These are phyloP conservation scores for Thelaira solivaga DNA, from an alignment of 2,888 invertebrate genomes.

Conservation along the genomic window DNA sequence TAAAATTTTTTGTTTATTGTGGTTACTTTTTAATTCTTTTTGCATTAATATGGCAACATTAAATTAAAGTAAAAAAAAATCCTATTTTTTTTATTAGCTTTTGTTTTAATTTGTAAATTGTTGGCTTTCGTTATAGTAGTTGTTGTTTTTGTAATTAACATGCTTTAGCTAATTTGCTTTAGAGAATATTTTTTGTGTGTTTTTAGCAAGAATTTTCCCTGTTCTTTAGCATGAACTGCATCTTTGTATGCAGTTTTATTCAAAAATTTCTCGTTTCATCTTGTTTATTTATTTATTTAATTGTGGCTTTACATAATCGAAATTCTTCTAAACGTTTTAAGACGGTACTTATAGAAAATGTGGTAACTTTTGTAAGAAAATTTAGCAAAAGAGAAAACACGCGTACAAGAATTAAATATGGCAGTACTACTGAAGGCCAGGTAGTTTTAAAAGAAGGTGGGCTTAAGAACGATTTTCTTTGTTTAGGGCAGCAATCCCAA, in stretches of 20 bases:
- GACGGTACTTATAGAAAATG: conserved; percentile 54
- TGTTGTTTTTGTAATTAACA: conserved; percentile 37
- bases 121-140: background rate
- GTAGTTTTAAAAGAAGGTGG: conserved; percentile 21
- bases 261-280: background rate
- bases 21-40: background rate
- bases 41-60: conserved; percentile 25
- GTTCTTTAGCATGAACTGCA: background rate
- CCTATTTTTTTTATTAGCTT: background rate
- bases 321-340: conserved; percentile 4
- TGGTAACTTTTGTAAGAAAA: conserved; percentile 62
- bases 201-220: background rate
- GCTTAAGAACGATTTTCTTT: background rate
- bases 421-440: background rate
- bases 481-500: background rate
- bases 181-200: no score
- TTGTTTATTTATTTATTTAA: background rate
- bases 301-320: conserved; percentile 24
- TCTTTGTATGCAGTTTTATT: conserved; percentile 17
- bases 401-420: background rate
- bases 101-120: background rate
- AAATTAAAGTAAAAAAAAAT: no score
- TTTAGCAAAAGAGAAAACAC: conserved; percentile 42
- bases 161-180: conserved; percentile 18
- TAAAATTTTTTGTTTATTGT: background rate